A percentile compares a stretch with the other conserved stretches of the same genome.
phyloP scores from a whole-genome alignment of 2,797 vertebrate genomes.

The Sebastiscus albofasciatus region DNA sequence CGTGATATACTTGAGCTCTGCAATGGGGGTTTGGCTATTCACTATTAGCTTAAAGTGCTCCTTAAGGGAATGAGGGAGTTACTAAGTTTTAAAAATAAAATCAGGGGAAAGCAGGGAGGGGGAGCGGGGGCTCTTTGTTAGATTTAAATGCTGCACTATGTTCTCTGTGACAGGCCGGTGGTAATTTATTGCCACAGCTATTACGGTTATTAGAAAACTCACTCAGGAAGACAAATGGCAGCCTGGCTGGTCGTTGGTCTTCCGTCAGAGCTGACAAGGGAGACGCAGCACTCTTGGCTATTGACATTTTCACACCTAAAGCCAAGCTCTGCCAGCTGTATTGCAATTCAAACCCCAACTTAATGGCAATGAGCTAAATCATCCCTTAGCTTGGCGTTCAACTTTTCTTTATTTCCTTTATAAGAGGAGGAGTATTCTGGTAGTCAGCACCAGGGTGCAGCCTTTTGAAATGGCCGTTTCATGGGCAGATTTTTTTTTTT shows the following conservation, averaged over 20 bases:
- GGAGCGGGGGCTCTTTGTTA: conserved; percentile 65
- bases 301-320: conserved; percentile 79
- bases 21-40: conserved; percentile 35
- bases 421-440: conserved; percentile 43
- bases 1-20: conserved; percentile 49
- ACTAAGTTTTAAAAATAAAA: conserved; percentile 72
- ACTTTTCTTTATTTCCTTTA: conserved; percentile 47
- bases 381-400: conserved; percentile 45
- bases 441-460: conserved; percentile 38
- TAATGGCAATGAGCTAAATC: conserved; percentile 72
- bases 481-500: conserved; percentile 32
- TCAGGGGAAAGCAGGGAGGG: conserved; percentile 25
- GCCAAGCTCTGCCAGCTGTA: conserved; percentile 67
- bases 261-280: conserved; percentile 77
- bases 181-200: conserved; percentile 82
- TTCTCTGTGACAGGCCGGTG: conserved; percentile 70
- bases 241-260: conserved; percentile 66
- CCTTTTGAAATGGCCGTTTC: conserved; percentile 56
- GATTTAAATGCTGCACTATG: conserved; percentile 81
- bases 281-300: conserved; percentile 72
- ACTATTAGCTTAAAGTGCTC: conserved; percentile 59
- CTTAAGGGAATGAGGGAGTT: conserved; percentile 54
- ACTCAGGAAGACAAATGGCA: conserved; percentile 82
- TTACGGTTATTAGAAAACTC: conserved; percentile 86
- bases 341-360: conserved; percentile 69